Conservation (phyloP, 2,888 invertebrate genomes). For the Morpho achilles region DNA sequence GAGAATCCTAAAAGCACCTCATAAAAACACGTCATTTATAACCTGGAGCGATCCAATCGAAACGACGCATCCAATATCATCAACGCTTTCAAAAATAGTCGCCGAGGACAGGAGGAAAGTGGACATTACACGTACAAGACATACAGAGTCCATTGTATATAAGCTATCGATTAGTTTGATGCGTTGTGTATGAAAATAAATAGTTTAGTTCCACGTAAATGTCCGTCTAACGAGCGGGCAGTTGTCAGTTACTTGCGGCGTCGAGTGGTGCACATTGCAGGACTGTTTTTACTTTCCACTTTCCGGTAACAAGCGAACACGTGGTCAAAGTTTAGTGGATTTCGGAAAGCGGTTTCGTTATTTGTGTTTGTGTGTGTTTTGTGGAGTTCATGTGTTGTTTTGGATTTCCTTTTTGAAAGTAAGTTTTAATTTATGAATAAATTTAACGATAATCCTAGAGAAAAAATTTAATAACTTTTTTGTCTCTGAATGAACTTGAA, state of each 20-base stretch:
- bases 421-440: background rate
- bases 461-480: no score
- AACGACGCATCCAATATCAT: background rate
- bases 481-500: no score
- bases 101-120: constrained; percentile 18
- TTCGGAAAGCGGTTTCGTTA: constrained; percentile 35
- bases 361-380: constrained; percentile 41
- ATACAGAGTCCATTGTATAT: constrained; percentile 6
- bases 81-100: constrained; percentile 9
- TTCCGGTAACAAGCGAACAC: constrained; percentile 53
- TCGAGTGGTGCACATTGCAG: constrained; percentile 50
- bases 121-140: constrained; percentile 9
- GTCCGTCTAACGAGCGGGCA: constrained; percentile 64
- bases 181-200: constrained; percentile 70
- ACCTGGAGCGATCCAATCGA: constrained; percentile 5
- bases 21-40: constrained; percentile 13
- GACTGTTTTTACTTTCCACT: constrained; percentile 42
- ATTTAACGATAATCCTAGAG: no score
- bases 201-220: constrained; percentile 60
- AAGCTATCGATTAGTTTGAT: constrained; percentile 41
- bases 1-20: constrained; percentile 2
- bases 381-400: constrained; percentile 36
- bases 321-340: constrained; percentile 49
- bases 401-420: constrained; percentile 4
- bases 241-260: constrained; percentile 67